Conservation (phyloP, 53 echinoderm and acorn worm species). For the Astropecten irregularis region DNA sequence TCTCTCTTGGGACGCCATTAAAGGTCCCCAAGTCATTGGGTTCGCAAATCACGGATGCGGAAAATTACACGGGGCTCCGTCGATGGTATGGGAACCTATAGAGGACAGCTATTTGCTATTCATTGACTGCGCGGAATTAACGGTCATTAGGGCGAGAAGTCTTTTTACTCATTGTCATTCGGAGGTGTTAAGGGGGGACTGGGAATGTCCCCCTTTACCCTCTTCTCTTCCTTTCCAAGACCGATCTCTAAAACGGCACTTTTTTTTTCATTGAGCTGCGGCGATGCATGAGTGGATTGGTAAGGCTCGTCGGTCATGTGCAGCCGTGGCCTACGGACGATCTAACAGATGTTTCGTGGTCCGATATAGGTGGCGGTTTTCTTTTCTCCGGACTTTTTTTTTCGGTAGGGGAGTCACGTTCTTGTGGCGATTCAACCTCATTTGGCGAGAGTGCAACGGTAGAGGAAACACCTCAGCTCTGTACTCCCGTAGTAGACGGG, state of each 20-base stretch:
- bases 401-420: slow-evolving; percentile 48
- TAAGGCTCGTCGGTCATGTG: slow-evolving; percentile 7
- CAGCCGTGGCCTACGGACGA: slow-evolving; percentile 37
- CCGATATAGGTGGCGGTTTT: neutral
- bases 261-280: slow-evolving; percentile 15
- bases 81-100: too few species aligned
- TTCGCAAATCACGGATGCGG: slow-evolving; percentile 52
- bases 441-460: slow-evolving; percentile 41
- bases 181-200: slow-evolving; percentile 43
- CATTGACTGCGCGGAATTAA: slow-evolving; percentile 39
- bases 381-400: too few species aligned
- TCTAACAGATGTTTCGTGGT: slow-evolving; percentile 28
- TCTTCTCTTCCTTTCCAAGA: too few species aligned
- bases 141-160: slow-evolving; percentile 14
- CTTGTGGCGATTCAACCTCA: slow-evolving; percentile 24
- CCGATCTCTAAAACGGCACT: too few species aligned
- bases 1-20: too few species aligned
- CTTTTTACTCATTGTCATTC: slow-evolving; percentile 1
- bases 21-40: too few species aligned
- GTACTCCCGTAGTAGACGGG: slow-evolving; percentile 24
- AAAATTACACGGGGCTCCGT: slow-evolving; percentile 41
- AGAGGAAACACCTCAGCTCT: slow-evolving; percentile 28
- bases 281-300: slow-evolving; percentile 17
- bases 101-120: slow-evolving; percentile 40
- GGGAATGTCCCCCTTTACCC: neutral